These are phyloP conservation scores for Ispidina lecontei DNA, from an alignment of 2,797 vertebrate species.

Conservation along the genomic window DNA sequence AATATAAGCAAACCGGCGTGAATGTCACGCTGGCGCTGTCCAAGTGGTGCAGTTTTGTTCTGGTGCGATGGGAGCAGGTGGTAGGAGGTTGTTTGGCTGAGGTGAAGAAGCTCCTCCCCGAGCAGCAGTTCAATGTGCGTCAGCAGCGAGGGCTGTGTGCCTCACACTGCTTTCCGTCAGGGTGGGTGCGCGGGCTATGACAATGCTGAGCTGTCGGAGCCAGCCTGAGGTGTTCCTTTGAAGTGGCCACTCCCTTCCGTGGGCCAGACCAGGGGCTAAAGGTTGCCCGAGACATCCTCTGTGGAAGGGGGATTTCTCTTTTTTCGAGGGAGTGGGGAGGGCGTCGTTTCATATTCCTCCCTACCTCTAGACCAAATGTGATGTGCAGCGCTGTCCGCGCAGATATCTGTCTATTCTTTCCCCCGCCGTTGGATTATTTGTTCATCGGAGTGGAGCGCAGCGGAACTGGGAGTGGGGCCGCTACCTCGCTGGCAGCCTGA, in stretches of 20 bases:
- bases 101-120: slow-evolving; percentile 81
- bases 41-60: slow-evolving; percentile 71
- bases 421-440: no score
- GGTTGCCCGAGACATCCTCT: slow-evolving; percentile 57
- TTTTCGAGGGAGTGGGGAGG: slow-evolving; percentile 17
- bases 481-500: slow-evolving; percentile 12
- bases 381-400: slow-evolving; percentile 58
- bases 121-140: slow-evolving; percentile 75
- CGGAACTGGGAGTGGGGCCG: slow-evolving; percentile 35
- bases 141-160: slow-evolving; percentile 80
- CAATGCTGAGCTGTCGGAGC: slow-evolving; percentile 56
- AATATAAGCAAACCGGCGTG: background rate
- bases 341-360: slow-evolving; percentile 35
- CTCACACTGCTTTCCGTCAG: slow-evolving; percentile 72
- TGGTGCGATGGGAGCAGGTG: slow-evolving; percentile 80
- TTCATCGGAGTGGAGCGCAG: no score
- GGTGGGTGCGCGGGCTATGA: slow-evolving; percentile 68
- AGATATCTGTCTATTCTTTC: background rate
- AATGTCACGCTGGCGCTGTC: slow-evolving; percentile 13
- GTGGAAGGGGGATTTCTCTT: slow-evolving; percentile 22
- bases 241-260: slow-evolving; percentile 73
- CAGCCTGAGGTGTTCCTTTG: slow-evolving; percentile 68
- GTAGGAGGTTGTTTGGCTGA: slow-evolving; percentile 84
- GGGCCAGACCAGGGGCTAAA: slow-evolving; percentile 64
- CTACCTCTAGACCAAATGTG: slow-evolving; percentile 53